Conservation (phyloP, 2,113 vertebrate species). For the Cololabis saira region DNA sequence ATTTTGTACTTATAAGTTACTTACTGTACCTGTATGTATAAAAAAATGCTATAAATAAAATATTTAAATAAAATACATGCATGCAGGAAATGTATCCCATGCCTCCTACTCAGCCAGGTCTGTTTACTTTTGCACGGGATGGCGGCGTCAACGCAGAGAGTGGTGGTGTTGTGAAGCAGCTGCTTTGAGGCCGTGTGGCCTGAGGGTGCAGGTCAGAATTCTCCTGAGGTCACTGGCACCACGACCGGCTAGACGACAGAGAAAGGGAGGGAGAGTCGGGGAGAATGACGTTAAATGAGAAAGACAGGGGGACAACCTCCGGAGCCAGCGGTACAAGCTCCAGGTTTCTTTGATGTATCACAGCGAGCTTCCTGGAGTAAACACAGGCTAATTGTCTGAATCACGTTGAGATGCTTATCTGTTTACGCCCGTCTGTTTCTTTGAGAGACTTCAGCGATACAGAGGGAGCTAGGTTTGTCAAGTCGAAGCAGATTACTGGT, state of each 20-base stretch:
- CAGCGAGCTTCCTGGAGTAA: constrained; percentile 86
- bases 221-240: constrained; percentile 51
- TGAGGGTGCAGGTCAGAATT: constrained; percentile 52
- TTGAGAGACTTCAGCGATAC: constrained; percentile 78
- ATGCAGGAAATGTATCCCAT: constrained; percentile 7
- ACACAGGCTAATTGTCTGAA: constrained; percentile 92
- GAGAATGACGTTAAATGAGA: constrained; percentile 50
- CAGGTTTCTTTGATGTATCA: constrained; percentile 83
- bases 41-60: no score
- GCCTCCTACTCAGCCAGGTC: constrained; percentile 4
- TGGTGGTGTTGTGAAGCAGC: constrained; percentile 31
- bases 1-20: no score
- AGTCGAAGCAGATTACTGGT: constrained; percentile 77
- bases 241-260: constrained; percentile 35
- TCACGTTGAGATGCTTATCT: constrained; percentile 88
- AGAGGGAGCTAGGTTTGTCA: constrained; percentile 80
- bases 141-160: constrained; percentile 4
- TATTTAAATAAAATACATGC: no score
- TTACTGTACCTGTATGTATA: no score
- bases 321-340: constrained; percentile 64
- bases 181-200: constrained; percentile 35
- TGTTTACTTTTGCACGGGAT: neutral
- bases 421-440: constrained; percentile 78
- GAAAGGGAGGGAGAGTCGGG: constrained; percentile 23
- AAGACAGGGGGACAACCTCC: constrained; percentile 59